phyloP scores from a whole-genome alignment of 2,113 vertebrate species.

The Dinomys branickii region DNA sequence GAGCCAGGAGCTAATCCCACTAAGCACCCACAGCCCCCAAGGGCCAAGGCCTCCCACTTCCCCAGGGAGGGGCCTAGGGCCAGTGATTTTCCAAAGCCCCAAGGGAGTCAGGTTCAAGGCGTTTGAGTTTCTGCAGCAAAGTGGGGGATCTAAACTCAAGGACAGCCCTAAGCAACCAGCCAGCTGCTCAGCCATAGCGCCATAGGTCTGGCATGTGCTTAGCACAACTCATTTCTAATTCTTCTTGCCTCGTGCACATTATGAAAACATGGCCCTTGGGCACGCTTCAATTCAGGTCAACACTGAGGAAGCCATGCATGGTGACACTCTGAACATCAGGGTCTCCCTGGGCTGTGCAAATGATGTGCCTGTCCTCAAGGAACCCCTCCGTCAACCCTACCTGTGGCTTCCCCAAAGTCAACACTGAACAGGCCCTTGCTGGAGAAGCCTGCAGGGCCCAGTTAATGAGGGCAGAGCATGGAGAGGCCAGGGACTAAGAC shows the following conservation, averaged over 20 bases:
- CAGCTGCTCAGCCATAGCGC: background rate
- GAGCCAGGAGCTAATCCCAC: background rate
- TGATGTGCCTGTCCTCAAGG: background rate
- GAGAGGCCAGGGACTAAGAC: background rate
- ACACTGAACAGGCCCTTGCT: background rate
- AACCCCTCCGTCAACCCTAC: background rate
- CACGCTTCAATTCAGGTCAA: conserved; percentile 21
- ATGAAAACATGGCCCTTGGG: conserved; percentile 14
- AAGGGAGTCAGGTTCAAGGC: background rate
- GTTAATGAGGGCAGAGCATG: background rate
- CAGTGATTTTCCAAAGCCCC: background rate
- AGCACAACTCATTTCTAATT: conserved; percentile 13
- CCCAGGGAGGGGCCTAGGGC: background rate
- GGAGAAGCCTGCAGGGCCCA: background rate
- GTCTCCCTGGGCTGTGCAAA: background rate
- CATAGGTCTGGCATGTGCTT: background rate
- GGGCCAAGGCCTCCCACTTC: background rate
- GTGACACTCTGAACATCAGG: background rate
- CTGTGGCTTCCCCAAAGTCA: background rate
- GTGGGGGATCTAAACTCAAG: conserved; percentile 24
- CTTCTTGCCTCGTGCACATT: background rate
- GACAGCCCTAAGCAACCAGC: background rate
- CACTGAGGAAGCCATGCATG: background rate
- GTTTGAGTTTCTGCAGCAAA: background rate
- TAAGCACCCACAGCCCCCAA: too few relatives aligned